Conservation (phyloP, 2,797 vertebrate species). For the Denticeps clupeoides region DNA sequence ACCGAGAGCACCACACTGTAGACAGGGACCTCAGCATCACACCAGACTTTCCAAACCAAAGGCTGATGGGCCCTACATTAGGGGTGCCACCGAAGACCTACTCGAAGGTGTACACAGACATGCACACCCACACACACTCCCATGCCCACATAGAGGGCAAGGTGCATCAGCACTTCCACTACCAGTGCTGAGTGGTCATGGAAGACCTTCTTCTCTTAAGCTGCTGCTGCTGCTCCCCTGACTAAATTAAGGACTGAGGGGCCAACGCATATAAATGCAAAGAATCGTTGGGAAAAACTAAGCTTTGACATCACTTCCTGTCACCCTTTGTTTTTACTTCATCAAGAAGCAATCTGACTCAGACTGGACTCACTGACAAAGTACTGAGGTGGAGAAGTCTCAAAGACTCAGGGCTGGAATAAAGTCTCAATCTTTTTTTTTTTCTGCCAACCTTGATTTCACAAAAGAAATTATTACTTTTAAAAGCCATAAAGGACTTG, state of each 20-base stretch:
- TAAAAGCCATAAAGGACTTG: no score
- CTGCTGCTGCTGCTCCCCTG: constrained; percentile 32
- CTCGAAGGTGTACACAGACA: constrained; percentile 44
- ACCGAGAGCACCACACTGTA: constrained; percentile 27
- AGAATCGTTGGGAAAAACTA: no score
- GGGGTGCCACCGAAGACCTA: constrained; percentile 29
- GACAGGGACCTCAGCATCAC: constrained; percentile 33
- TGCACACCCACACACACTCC: constrained; percentile 42
- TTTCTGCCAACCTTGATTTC: not conserved
- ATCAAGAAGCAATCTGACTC: not conserved
- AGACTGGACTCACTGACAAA: not conserved
- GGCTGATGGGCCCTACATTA: constrained; percentile 27
- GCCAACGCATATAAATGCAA: no score
- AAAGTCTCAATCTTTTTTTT: not conserved
- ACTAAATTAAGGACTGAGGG: constrained; percentile 14
- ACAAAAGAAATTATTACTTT: no score
- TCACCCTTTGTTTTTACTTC: constrained; percentile 12
- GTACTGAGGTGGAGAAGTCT: not conserved
- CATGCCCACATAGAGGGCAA: constrained; percentile 40
- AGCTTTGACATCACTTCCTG: constrained; percentile 22
- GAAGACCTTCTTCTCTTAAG: not conserved
- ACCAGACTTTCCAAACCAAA: constrained; percentile 23
- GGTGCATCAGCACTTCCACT: constrained; percentile 49
- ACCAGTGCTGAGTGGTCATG: constrained; percentile 36
- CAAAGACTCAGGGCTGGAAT: constrained; percentile 1